A percentile compares a stretch with the other conserved stretches of the same genome.
Evolutionary conservation across 2,888 invertebrate genomes (phyloP).

Genomic region (Leucophenga montana): DNA sequence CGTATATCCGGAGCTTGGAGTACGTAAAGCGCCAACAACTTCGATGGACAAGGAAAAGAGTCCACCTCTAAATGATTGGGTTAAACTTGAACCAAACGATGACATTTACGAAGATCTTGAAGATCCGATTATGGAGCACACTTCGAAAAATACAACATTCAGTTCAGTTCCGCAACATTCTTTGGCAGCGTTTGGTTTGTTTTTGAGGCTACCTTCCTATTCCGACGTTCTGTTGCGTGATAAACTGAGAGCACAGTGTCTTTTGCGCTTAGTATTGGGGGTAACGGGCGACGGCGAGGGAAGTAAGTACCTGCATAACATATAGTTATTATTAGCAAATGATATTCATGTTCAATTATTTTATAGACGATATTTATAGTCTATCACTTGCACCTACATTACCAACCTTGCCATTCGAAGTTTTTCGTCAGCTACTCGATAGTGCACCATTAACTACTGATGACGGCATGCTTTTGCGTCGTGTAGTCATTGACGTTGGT

Average conservation of each 20-base stretch:
- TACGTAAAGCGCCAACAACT: conserved; percentile 75
- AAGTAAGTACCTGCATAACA: conserved; percentile 77
- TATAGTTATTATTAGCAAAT: not conserved
- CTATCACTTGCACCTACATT: conserved; percentile 80
- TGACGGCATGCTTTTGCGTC: conserved; percentile 83
- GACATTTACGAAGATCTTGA: conserved; percentile 79
- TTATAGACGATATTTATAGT: conserved; percentile 79
- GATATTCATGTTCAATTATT: conserved; percentile 4
- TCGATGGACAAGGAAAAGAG: conserved; percentile 71
- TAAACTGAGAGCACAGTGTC: conserved; percentile 87
- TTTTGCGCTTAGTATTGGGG: conserved; percentile 89
- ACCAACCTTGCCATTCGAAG: conserved; percentile 76
- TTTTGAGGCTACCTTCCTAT: conserved; percentile 91
- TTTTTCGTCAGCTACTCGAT: conserved; percentile 83
- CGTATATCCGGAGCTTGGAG: conserved; percentile 86
- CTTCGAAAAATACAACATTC: conserved; percentile 75
- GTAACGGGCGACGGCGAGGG: conserved; percentile 94
- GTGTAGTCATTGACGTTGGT: conserved; percentile 87
- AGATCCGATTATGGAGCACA: conserved; percentile 74
- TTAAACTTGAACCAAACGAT: conserved; percentile 76
- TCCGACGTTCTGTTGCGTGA: conserved; percentile 90
- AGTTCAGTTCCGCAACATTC: conserved; percentile 91
- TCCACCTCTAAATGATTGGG: conserved; percentile 72
- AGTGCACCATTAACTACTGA: conserved; percentile 83
- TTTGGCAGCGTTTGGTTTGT: conserved; percentile 90